Conservation (phyloP, 1,140 invertebrate species). For the Muscidifurax raptorellus region DNA sequence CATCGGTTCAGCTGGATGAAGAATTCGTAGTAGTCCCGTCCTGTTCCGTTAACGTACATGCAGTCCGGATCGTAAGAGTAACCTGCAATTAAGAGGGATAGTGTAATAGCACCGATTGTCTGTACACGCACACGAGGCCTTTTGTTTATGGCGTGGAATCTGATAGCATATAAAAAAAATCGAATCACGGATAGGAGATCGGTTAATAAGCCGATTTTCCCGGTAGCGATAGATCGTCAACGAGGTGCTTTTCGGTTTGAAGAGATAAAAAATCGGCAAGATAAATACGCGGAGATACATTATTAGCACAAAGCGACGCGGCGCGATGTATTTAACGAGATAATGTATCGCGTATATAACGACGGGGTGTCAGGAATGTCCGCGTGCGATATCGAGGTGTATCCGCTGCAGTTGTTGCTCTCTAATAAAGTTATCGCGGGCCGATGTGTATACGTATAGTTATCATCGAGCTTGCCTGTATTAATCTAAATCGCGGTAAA, state of each 20-base stretch:
- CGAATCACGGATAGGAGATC: neutral
- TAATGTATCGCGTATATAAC: neutral
- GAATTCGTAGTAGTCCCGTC: slow-evolving; percentile 93
- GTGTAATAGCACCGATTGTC: slow-evolving; percentile 53
- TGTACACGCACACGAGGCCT: neutral
- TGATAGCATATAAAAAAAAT: neutral
- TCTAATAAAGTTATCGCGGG: neutral
- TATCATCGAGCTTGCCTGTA: neutral
- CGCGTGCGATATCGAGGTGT: too few relatives aligned
- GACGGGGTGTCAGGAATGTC: neutral
- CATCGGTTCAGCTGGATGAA: slow-evolving; percentile 94
- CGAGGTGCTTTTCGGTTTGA: neutral
- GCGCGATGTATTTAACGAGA: neutral
- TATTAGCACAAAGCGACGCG: neutral
- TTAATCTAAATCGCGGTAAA: neutral
- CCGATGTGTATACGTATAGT: too few relatives aligned
- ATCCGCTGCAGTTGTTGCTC: neutral
- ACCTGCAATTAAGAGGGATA: slow-evolving; percentile 77
- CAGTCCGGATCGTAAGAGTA: slow-evolving; percentile 96
- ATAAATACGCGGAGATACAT: neutral
- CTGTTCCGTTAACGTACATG: slow-evolving; percentile 95
- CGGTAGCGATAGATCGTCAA: neutral
- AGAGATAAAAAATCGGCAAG: neutral
- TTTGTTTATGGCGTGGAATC: neutral
- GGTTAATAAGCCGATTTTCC: neutral